Conservation (phyloP, 2,113 vertebrate genomes). For the Syngnathus typhle region DNA sequence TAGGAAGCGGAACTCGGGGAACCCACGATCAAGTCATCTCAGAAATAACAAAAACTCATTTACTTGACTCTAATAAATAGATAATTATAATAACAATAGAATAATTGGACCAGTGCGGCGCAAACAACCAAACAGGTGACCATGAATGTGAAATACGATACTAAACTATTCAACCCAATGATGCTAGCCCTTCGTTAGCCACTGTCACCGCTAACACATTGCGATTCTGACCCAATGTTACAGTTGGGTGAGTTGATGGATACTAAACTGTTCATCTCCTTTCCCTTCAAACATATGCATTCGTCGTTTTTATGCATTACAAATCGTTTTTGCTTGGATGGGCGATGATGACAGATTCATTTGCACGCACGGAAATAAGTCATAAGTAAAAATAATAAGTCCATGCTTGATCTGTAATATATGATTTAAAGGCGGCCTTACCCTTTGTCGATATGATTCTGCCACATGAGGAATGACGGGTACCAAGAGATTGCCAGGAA, state of each 20-base stretch:
- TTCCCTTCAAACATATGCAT: background rate
- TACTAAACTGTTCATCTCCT: background rate
- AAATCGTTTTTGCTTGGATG: background rate
- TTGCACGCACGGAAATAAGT: background rate
- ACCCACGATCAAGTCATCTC: background rate
- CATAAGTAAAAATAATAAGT: no score
- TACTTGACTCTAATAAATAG: no score
- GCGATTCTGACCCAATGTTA: no score
- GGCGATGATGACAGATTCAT: conserved; percentile 25
- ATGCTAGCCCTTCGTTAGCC: conserved; percentile 1
- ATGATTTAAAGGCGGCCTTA: conserved; percentile 12
- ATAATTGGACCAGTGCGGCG: no score
- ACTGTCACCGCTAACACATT: background rate
- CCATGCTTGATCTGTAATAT: background rate
- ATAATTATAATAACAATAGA: no score
- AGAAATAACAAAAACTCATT: background rate
- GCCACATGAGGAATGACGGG: conserved; percentile 13
- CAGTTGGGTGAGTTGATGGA: background rate
- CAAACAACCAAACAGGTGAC: no score
- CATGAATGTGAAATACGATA: background rate
- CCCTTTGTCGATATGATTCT: conserved; percentile 31
- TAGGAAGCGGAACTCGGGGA: background rate
- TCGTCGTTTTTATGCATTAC: background rate
- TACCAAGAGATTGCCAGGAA: background rate
- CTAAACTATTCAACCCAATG: background rate